Evolutionary conservation across 2,888 invertebrate species (phyloP), one percentile per base, ranked within the genome.

Genomic region (Cylindroiulus punctatus): DNA sequence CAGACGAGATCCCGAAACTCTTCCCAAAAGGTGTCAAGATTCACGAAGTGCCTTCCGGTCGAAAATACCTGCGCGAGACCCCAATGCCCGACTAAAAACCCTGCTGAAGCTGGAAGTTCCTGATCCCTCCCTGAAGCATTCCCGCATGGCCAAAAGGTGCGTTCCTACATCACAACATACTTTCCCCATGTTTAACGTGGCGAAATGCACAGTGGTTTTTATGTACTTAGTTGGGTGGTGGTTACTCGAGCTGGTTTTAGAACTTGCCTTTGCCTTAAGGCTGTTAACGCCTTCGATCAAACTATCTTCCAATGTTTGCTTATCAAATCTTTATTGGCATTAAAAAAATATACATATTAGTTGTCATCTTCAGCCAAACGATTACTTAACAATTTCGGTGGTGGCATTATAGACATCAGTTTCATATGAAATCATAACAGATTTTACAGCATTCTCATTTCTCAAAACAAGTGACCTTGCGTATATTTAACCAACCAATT

Each of bases 21-120:
- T 98, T 97, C 90, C 96, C 96, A 0, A 92, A 93, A 85, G 94
- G 94, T 17, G 93, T 95, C 14, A 93, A 93, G 42, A 93, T 93
- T 3, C 91, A 95, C 12, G 91, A 93, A 7, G 90, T 98, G 88
- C 98, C 98, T 0, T 98, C 98, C 0, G 96, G 96, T 81, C 97
- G 96, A 90, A 90, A 91, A 0, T 98, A 98, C 90, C 91, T 98
- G 88, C 93, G 97, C 88, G 94, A 87, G 30, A 95, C 95, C 87
- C 87, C 88, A 65, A 52, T 52, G 52, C 52, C 52, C 17, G 52
- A 52, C 17, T 52, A 52, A 52, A n/a, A 1, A 17, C 19, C 5
- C n/a, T n/a, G 1, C 36, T 36, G 36, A 36, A 36, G 36, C 36
- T 4, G n/a, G 47, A 17, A 3, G 47, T 12, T 7, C 17, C 7